phyloP scores from a whole-genome alignment of 1,140 invertebrate genomes.

The Eumeta japonica region DNA sequence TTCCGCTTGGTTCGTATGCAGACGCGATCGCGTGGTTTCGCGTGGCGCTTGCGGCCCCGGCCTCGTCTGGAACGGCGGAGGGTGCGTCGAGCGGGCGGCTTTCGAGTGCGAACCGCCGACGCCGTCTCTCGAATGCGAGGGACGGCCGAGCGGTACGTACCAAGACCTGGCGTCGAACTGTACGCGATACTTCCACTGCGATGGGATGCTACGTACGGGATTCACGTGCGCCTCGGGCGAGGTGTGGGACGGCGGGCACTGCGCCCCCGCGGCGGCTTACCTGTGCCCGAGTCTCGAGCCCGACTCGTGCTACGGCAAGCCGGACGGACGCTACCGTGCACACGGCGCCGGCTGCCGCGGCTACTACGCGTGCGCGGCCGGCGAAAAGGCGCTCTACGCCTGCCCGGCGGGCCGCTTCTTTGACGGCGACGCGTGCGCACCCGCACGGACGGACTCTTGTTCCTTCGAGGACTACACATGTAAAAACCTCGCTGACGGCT shows the following conservation, averaged over 20 bases:
- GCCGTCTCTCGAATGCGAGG: conserved; percentile 39
- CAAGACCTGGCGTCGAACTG: conserved; percentile 53
- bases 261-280: conserved; percentile 33
- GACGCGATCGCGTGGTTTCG: conserved; percentile 32
- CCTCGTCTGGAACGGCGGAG: conserved; percentile 39
- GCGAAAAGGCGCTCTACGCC: conserved; percentile 58
- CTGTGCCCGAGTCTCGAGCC: conserved; percentile 49
- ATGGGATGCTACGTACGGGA: conserved; percentile 35
- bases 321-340: conserved; percentile 61
- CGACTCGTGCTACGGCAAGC: conserved; percentile 51
- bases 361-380: conserved; percentile 59
- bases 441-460: conserved; percentile 33
- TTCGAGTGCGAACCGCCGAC: conserved; percentile 48
- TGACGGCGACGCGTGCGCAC: conserved; percentile 58
- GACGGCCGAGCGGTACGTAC: conserved; percentile 49
- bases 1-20: conserved; percentile 40
- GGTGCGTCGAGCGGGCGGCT: conserved; percentile 25
- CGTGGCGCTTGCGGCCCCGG: conserved; percentile 32
- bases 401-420: conserved; percentile 55
- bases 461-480: conserved; percentile 50
- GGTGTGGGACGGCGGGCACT: conserved; percentile 55
- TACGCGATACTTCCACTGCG: conserved; percentile 55
- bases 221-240: conserved; percentile 42
- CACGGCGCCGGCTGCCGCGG: conserved; percentile 57
- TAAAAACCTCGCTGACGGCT: conserved; percentile 53